Evolutionary conservation across 2,797 vertebrate species (phyloP).

Genomic region (Melopsittacus undulatus): DNA sequence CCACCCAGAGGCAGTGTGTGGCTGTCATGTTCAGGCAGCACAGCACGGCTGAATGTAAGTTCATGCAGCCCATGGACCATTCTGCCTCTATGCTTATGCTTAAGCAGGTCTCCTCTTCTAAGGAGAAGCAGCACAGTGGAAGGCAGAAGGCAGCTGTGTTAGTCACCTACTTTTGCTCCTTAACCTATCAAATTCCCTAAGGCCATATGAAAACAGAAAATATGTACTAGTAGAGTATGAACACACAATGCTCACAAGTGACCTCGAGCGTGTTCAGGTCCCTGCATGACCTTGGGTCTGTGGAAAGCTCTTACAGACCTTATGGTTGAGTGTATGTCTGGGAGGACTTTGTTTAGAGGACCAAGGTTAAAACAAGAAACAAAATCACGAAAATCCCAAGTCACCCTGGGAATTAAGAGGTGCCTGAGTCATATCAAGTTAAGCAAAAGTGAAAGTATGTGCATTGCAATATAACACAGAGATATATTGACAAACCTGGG

Average conservation of each 20-base stretch:
- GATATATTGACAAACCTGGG: background rate
- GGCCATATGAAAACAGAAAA: background rate
- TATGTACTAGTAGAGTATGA: background rate
- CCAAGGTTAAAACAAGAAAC: background rate
- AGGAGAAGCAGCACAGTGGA: background rate
- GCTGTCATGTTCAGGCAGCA: background rate
- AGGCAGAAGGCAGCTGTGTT: background rate
- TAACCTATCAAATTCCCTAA: background rate
- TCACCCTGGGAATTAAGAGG: background rate
- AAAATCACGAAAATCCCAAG: background rate
- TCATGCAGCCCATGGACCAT: background rate
- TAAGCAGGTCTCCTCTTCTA: background rate
- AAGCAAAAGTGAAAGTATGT: background rate
- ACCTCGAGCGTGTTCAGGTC: background rate
- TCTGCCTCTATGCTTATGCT: background rate
- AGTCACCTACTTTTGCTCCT: background rate
- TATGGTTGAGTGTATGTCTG: background rate
- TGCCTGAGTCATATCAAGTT: background rate
- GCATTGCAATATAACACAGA: background rate
- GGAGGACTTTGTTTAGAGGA: background rate
- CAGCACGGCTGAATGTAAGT: background rate
- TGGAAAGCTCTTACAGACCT: background rate
- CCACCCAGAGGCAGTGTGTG: background rate
- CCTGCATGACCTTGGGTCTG: background rate
- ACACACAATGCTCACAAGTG: background rate